phyloP scores from a whole-genome alignment of 2,113 vertebrate genomes.

The Nibea albiflora region DNA sequence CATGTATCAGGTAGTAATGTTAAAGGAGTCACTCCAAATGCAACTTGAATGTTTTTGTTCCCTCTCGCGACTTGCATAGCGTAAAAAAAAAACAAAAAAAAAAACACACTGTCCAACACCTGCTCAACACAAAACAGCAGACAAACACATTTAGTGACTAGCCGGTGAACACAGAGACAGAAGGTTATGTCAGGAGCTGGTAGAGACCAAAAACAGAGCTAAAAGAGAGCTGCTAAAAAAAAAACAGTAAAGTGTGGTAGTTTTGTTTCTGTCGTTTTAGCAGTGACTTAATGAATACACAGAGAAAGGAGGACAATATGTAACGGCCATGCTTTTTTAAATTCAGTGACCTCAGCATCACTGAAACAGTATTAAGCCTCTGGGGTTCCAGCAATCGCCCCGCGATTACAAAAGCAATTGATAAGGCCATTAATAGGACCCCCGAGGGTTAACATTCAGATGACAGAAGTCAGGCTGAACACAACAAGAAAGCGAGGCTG shows the following conservation, averaged over 20 bases:
- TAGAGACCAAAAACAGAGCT: neutral
- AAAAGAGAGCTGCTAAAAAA: neutral
- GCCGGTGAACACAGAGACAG: neutral
- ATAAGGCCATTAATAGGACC: too few species aligned
- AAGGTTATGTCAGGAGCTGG: neutral
- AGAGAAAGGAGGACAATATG: neutral
- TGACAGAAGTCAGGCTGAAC: conserved; percentile 14
- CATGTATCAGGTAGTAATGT: too few species aligned
- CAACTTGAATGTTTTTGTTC: neutral
- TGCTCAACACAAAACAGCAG: neutral
- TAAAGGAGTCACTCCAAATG: too few species aligned
- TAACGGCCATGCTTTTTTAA: conserved; percentile 4
- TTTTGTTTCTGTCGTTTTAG: neutral
- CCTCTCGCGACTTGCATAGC: neutral
- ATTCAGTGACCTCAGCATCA: neutral
- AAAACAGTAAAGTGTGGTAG: too few species aligned
- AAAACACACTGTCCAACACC: neutral
- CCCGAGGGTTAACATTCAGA: conserved; percentile 13
- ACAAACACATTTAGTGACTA: neutral
- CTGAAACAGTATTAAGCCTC: conserved; percentile 3
- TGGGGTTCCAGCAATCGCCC: too few species aligned
- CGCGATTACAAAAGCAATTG: too few species aligned
- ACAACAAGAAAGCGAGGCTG: neutral
- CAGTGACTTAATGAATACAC: neutral
- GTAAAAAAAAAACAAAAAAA: neutral